These are phyloP conservation scores for Hippotragus niger DNA, from an alignment of 2,113 vertebrate species.

Conservation along the genomic window DNA sequence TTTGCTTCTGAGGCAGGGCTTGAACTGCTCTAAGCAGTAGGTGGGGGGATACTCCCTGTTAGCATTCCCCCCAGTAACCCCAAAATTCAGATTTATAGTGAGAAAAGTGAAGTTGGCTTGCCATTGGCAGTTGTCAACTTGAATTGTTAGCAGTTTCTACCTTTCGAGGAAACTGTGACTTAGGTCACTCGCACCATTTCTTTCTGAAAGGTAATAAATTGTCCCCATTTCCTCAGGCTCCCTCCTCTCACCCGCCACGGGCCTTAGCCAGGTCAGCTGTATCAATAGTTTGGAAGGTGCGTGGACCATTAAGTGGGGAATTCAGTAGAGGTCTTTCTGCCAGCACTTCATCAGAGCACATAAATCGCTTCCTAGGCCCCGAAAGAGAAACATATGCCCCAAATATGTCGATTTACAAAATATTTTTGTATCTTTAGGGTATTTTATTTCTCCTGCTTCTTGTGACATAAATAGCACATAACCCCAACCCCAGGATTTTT, in stretches of 20 bases:
- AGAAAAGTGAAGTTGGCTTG: background rate
- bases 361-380: slow-evolving; percentile 53
- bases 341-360: slow-evolving; percentile 58
- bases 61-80: background rate
- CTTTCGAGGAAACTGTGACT: slow-evolving; percentile 52
- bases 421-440: slow-evolving; percentile 57
- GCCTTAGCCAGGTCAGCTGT: slow-evolving; percentile 56
- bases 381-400: slow-evolving; percentile 57
- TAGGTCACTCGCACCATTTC: slow-evolving; percentile 19
- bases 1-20: background rate
- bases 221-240: background rate
- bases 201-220: slow-evolving; percentile 51
- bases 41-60: background rate
- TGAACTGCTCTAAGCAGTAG: background rate
- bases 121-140: background rate
- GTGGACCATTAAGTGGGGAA: slow-evolving; percentile 11
- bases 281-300: slow-evolving; percentile 60
- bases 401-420: slow-evolving; percentile 64
- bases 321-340: background rate
- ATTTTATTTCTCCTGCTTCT: slow-evolving; percentile 60
- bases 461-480: slow-evolving; percentile 57
- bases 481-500: slow-evolving; percentile 30
- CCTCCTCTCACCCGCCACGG: background rate
- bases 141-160: slow-evolving; percentile 33
- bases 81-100: background rate